Evolutionary conservation across 2,888 invertebrate species (phyloP).

Genomic region (Cantharis lateralis): DNA sequence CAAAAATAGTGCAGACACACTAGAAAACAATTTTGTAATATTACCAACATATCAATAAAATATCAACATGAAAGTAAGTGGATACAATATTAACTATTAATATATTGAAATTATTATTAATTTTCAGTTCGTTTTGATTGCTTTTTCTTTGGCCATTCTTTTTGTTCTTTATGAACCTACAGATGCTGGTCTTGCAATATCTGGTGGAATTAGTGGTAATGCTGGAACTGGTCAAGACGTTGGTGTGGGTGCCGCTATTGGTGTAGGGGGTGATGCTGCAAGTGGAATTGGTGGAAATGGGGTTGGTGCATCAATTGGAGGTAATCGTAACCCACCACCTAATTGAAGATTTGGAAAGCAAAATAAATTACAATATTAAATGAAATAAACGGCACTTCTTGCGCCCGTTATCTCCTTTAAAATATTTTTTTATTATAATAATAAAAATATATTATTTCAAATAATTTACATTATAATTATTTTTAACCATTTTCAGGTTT

Average conservation of each 20-base stretch:
- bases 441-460: neutral
- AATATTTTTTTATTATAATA: neutral
- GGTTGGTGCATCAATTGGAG: neutral
- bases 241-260: neutral
- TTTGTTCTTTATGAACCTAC: neutral
- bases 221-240: neutral
- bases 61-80: neutral
- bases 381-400: too few relatives aligned
- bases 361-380: neutral
- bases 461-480: too few relatives aligned
- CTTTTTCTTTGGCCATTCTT: neutral
- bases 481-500: too few relatives aligned
- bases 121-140: neutral
- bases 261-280: neutral
- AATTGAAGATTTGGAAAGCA: neutral
- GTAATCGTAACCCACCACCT: neutral
- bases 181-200: neutral
- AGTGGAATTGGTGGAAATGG: neutral
- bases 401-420: too few relatives aligned
- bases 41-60: neutral
- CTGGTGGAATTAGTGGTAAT: neutral
- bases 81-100: neutral
- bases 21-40: neutral
- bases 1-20: neutral
- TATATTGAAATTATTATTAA: neutral